Evolutionary conservation across 2,113 vertebrate species (phyloP), one percentile per base, ranked within the genome.

Genomic region (Strix aluco): DNA sequence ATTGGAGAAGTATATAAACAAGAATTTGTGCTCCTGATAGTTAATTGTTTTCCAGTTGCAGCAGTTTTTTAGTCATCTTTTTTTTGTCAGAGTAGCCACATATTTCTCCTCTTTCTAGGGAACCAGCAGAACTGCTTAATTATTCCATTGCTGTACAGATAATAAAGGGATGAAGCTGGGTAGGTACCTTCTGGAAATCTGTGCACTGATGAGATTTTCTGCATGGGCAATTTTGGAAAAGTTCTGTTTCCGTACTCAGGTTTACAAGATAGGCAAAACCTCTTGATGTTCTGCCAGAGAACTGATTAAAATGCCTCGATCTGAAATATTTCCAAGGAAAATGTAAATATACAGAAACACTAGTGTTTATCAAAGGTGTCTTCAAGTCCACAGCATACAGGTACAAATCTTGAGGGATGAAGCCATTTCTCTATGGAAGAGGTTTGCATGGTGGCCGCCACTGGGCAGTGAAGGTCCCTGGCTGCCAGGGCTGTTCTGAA

Each of bases 381-480:
- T 29, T 4, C 20, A 10, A 1, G 22, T 1, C 32, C 29, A 7
- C 59, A 59, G 75, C 32, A 1, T 4, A 2, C 6, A 22, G 65
- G 19, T 6, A 32, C 32, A 12, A 12, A 15, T 18, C 49, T 36
- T 5, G 49, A 13, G 58, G 40, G 79, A 9, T 20, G 26, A 49
- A 79, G 61, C 3, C 0, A 0, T 4, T 42, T 30, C 18, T 7
- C 62, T 13, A 42, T 23, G 3, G 2, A 38, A 27, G 63, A 4
- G 9, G 16, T 51, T 36, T 7, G 5, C 13, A 3, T 15, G 49
- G 38, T 13, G 46, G 46, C 54, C 22, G 11, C 27, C 20, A 1
- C 0, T 13, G 9, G 46, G n/a, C 16, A 23, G 42, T 0, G 12
- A 5, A 4, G 0, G 1, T 10, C 11, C 9, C 46, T 13, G 13